These are phyloP conservation scores for Tortrix viridana DNA, from an alignment of 2,888 invertebrate genomes.

Conservation along the genomic window DNA sequence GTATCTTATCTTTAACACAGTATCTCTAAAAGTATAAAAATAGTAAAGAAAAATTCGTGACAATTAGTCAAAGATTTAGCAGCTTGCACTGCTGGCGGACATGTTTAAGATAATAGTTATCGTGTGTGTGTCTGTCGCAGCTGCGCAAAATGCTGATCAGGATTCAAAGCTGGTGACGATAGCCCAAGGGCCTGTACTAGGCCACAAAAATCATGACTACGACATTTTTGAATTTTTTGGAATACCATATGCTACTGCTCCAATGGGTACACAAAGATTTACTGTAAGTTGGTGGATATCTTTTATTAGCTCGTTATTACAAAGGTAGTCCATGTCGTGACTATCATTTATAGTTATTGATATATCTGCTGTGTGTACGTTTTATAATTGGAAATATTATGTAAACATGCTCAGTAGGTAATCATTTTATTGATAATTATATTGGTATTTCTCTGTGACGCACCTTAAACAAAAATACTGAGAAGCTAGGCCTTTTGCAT, in stretches of 20 bases:
- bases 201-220: background rate
- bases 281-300: too few relatives aligned
- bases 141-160: conserved; percentile 3
- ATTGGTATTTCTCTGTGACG: too few relatives aligned
- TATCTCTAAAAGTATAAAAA: background rate
- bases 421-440: too few relatives aligned
- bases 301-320: too few relatives aligned
- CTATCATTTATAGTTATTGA: too few relatives aligned
- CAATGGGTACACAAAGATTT: background rate
- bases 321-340: too few relatives aligned
- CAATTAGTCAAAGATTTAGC: background rate
- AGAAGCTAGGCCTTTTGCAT: too few relatives aligned
- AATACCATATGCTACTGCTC: conserved; percentile 12
- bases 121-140: background rate
- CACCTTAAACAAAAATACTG: too few relatives aligned
- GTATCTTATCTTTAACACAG: too few relatives aligned
- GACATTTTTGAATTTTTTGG: conserved; percentile 15
- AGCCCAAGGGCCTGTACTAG: conserved; percentile 11
- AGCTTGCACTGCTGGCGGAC: background rate
- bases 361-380: too few relatives aligned
- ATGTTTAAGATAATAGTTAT: background rate
- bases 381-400: too few relatives aligned
- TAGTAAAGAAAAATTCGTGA: background rate
- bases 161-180: conserved; percentile 10
- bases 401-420: too few relatives aligned